These are phyloP conservation scores for Centruroides vittatus DNA, from an alignment of 1,140 invertebrate genomes.

Conservation along the genomic window DNA sequence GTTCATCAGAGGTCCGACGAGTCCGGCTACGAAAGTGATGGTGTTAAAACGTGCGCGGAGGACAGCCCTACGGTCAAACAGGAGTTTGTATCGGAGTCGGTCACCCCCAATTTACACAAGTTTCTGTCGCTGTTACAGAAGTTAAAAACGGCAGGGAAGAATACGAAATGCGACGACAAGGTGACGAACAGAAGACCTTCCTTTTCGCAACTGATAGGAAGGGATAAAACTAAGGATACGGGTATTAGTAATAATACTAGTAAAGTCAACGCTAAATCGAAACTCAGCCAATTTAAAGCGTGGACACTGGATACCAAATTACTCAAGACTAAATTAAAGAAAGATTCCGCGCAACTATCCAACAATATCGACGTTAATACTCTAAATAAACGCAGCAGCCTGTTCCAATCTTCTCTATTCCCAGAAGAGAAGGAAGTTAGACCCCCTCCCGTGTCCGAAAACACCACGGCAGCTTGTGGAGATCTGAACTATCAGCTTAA, in stretches of 20 bases:
- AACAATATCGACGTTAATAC: slow-evolving; percentile 3
- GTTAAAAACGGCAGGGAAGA: too few species aligned
- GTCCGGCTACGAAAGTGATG: slow-evolving; percentile 66
- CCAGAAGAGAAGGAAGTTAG: neutral
- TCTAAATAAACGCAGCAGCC: slow-evolving; percentile 1
- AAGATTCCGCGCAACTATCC: neutral
- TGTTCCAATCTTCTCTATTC: slow-evolving; percentile 12
- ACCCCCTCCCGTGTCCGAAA: neutral
- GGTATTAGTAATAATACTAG: too few species aligned
- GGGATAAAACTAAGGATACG: too few species aligned
- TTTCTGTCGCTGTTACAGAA: too few species aligned
- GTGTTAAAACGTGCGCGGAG: slow-evolving; percentile 30
- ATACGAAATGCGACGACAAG: too few species aligned
- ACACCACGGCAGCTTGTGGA: neutral
- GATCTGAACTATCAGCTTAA: slow-evolving; percentile 11
- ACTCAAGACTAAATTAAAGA: slow-evolving; percentile 12
- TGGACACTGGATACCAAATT: slow-evolving; percentile 17
- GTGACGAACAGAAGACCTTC: too few species aligned
- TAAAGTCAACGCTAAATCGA: neutral
- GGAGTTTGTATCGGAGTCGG: neutral
- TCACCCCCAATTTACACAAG: too few species aligned
- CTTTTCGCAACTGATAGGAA: too few species aligned
- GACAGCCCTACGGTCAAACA: too few species aligned
- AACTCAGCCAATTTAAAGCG: slow-evolving; percentile 15
- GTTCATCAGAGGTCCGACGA: slow-evolving; percentile 46